Base-by-base conservation (phyloP, 2,797 vertebrate genomes). In the Parauchenoglanis punctatus region DNA sequence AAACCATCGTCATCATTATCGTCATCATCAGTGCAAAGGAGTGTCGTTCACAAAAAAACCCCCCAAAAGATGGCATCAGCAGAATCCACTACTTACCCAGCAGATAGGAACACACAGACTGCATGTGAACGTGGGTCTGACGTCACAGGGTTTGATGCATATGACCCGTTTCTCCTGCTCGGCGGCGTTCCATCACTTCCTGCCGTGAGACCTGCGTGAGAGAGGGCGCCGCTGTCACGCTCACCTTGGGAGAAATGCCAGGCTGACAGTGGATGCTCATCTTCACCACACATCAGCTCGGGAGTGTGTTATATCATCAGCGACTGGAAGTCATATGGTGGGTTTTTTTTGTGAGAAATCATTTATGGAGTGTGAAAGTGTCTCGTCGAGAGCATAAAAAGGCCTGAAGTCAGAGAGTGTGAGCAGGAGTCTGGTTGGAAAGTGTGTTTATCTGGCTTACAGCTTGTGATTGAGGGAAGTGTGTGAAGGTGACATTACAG, bases 71-170 rank as follows among this genome's bases (percentile, higher is more conserved):
- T 28, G 73, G 76, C 72, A 87, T 91, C 88, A 91, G 90, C 87
- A 91, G 87, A 88, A 88, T 89, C 85, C 87, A 83, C 76, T 87
- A 89, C 87, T 85, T 87, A 85, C 72, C 65, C 40, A 76, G 76
- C 78, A 89, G 86, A 88, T 77, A 82, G 87, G 81, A 77, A 86
- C 61, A 56, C 20, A 46, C 80, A 23, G 67, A 63, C 61, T 78
- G 78, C 10, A 68, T 59, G 58, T 75, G 83, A 35, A 75, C 10
- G 18, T 78, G 54, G 61, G 18, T 85, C 46, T 86, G 83, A 87
- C 86, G 40, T 86, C 80, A 90, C 70, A 28, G n/a, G 49, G 52
- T 59, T 63, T 78, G 68, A 49, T 73, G 84, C 85, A 72, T 18
- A 81, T 83, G 86, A 87, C 73, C 84, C 18, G 20, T 23, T 85